Evolutionary conservation across 2,113 vertebrate genomes (phyloP).

Genomic region (Mormyrus lacerda): DNA sequence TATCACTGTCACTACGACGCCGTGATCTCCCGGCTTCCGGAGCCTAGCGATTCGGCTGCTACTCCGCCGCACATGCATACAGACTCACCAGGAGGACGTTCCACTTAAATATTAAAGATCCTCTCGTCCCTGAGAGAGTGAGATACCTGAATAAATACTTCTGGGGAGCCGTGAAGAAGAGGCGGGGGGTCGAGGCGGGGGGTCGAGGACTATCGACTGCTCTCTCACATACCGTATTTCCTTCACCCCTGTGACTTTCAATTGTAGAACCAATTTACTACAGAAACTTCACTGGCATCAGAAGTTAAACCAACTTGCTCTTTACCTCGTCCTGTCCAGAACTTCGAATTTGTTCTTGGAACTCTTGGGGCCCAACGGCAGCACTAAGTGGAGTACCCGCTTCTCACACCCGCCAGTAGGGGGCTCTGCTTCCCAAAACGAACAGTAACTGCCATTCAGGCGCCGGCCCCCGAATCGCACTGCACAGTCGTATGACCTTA

Average conservation of each 20-base stretch:
- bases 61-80: neutral
- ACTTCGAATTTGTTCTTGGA: neutral
- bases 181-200: too few species aligned
- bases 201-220: neutral
- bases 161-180: neutral
- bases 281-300: conserved; percentile 13
- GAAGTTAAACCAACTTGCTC: conserved; percentile 30
- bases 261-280: conserved; percentile 31
- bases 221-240: neutral
- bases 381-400: neutral
- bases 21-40: neutral
- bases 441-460: neutral
- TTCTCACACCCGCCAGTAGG: neutral
- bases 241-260: conserved; percentile 7
- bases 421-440: neutral
- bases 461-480: neutral
- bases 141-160: neutral
- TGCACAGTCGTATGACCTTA: too few species aligned
- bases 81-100: neutral
- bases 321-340: neutral
- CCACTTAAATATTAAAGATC: neutral
- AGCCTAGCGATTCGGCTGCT: neutral
- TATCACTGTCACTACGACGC: neutral
- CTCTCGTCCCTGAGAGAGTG: neutral
- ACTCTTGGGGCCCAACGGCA: neutral